Evolutionary conservation across 2,113 vertebrate genomes (phyloP), one percentile per base, ranked within the genome.

Genomic region (Abramis brama): DNA sequence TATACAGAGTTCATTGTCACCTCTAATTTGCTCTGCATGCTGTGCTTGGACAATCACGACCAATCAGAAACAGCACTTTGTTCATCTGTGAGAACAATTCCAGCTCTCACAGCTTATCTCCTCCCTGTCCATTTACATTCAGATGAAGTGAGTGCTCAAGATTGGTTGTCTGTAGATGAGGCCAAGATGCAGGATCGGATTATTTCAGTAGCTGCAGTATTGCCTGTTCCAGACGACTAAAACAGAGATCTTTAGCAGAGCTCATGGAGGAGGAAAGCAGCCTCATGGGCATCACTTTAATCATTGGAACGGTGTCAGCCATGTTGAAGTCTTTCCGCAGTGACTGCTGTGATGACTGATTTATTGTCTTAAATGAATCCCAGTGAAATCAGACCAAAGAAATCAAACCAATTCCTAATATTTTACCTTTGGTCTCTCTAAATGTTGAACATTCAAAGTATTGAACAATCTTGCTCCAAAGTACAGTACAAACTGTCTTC

Each of bases 81-180:
- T 43, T 73, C 36, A 73, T 73, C 21, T 11, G 4, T 13, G 21
- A 43, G 70, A 39, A 73, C 10, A 73, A 73, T 43, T 12, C 70
- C 90, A 89, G 47, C 74, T 77, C 47, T 27, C 13, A 17, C n/a
- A 52, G 47, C 45, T 76, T 30, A 77, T 77, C 47, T 77, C 47
- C 47, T 77, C 8, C 9, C 1, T 55, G 74, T 55, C 25, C 74
- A 55, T 77, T 77, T 55, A 55, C 15, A 77, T 77, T 77, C 45
- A 77, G 47, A 55, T 77, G n/a, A 77, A 55, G 47, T 52, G 47
- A 77, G 47, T 30, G 45, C 74, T 52, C n/a, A 77, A 77, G 74
- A 77, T 77, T 55, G 74, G 74, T 33, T 55, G 25, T 55, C 27
- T 77, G 25, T 77, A 77, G 74, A 77, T 77, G 74, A 77, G 45